These are phyloP conservation scores for Helicorthomorpha holstii DNA, from an alignment of 1,140 invertebrate genomes.

Conservation along the genomic window DNA sequence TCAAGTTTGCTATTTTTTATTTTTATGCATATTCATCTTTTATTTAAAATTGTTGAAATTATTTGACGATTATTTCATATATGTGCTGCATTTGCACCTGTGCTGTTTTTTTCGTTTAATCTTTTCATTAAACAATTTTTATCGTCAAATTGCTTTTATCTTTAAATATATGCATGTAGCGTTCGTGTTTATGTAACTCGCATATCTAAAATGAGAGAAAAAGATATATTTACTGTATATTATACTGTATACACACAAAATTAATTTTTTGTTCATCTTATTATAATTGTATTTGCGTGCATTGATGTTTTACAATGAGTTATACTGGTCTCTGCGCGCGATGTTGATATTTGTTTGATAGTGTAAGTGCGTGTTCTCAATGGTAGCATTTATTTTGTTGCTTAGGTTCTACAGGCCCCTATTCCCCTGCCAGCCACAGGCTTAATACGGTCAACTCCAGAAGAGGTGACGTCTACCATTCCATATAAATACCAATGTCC, in stretches of 20 bases:
- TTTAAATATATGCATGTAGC: background rate
- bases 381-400: conserved; percentile 16
- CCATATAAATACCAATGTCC: too few species aligned
- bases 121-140: background rate
- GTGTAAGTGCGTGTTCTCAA: background rate
- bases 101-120: background rate
- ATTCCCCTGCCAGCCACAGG: conserved; percentile 31
- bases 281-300: background rate
- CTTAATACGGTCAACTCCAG: conserved; percentile 19
- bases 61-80: background rate
- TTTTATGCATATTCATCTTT: background rate
- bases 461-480: conserved; percentile 18
- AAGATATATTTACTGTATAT: too few species aligned
- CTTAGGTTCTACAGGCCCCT: conserved; percentile 30
- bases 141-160: background rate
- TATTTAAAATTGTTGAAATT: too few species aligned
- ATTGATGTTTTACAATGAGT: too few species aligned
- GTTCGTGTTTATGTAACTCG: too few species aligned
- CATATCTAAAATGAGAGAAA: too few species aligned
- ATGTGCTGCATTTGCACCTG: background rate
- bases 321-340: too few species aligned
- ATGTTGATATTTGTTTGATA: background rate
- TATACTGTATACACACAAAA: too few species aligned
- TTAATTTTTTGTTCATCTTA: background rate
- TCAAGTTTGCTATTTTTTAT: background rate